Conservation (phyloP, 1,140 invertebrate species). For the Melitaea cinxia region DNA sequence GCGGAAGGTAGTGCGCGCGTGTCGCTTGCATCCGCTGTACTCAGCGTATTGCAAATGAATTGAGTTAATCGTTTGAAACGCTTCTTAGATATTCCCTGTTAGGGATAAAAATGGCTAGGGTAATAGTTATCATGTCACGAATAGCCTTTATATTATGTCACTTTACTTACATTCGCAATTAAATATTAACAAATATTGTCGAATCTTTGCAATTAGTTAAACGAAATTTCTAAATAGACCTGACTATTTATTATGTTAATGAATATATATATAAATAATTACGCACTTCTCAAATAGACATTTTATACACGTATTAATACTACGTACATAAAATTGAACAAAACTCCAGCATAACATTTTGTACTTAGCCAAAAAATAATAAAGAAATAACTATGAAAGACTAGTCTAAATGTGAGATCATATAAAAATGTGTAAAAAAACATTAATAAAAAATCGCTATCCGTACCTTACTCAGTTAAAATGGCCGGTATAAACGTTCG, state of each 20-base stretch:
- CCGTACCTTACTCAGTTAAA: neutral
- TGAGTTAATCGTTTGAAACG: constrained; percentile 62
- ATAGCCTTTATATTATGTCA: constrained; percentile 12
- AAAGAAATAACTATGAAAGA: too few species aligned
- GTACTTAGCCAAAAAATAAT: too few species aligned
- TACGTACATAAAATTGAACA: too few species aligned
- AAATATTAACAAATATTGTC: neutral
- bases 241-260: too few species aligned
- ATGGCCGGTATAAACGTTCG: neutral
- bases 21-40: constrained; percentile 52
- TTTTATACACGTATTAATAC: too few species aligned
- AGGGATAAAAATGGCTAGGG: constrained; percentile 18
- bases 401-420: too few species aligned
- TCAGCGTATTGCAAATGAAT: constrained; percentile 60
- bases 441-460: neutral
- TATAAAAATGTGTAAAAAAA: neutral
- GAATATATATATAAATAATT: too few species aligned
- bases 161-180: neutral
- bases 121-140: constrained; percentile 36
- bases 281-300: too few species aligned
- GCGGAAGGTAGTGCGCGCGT: constrained; percentile 60
- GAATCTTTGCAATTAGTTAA: too few species aligned
- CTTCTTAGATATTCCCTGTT: constrained; percentile 24
- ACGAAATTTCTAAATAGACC: too few species aligned
- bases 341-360: too few species aligned